These are phyloP conservation scores for Buteo buteo DNA, from an alignment of 2,113 vertebrate species.

Conservation along the genomic window DNA sequence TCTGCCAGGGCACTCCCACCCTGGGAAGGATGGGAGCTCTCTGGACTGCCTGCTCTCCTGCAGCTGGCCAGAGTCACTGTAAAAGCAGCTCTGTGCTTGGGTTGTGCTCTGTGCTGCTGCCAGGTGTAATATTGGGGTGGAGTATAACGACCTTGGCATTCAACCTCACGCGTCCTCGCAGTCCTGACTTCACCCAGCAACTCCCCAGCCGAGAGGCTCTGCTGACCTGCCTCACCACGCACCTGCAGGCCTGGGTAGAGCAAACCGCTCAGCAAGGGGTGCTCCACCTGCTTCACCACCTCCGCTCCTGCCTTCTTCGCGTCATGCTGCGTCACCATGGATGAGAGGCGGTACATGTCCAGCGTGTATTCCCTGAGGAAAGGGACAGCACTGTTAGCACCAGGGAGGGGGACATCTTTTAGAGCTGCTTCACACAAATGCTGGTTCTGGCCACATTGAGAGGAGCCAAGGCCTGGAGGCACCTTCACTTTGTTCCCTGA, in stretches of 20 bases:
- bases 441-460: neutral
- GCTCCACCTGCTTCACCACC: slow-evolving; percentile 98
- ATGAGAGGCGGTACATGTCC: slow-evolving; percentile 92
- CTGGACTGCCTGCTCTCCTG: neutral
- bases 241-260: slow-evolving; percentile 98
- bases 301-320: slow-evolving; percentile 97
- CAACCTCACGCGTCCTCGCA: fast-evolving
- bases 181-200: neutral
- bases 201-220: neutral
- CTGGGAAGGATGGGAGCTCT: neutral
- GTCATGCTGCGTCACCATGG: slow-evolving; percentile 91
- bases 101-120: neutral
- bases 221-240: neutral
- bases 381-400: neutral
- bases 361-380: slow-evolving; percentile 89
- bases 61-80: neutral
- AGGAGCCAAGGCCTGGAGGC: neutral
- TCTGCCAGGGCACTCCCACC: neutral
- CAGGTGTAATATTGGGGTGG: neutral
- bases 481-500: neutral
- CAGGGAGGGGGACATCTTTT: fast-evolving
- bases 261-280: slow-evolving; percentile 92
- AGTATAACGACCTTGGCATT: fast-evolving
- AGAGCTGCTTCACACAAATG: neutral
- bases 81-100: neutral